These are phyloP conservation scores for Dolomedes plantarius DNA, from an alignment of 2,888 invertebrate genomes.

Conservation along the genomic window DNA sequence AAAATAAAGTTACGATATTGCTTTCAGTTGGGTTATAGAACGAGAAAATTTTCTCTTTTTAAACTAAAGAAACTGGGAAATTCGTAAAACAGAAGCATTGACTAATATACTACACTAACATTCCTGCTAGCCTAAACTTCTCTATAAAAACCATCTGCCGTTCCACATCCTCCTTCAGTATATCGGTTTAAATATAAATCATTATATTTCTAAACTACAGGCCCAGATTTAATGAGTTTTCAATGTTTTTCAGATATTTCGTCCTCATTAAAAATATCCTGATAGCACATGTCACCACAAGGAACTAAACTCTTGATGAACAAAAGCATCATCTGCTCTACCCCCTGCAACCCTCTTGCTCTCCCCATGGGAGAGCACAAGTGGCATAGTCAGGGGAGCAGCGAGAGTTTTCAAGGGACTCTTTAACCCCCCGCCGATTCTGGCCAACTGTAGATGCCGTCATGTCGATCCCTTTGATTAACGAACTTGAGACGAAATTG, in stretches of 20 bases:
- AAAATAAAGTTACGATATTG: no score
- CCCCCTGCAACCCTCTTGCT: constrained; percentile 22
- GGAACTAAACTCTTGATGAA: background rate
- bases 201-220: no score
- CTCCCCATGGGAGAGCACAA: constrained; percentile 33
- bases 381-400: constrained; percentile 23
- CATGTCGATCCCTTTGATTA: constrained; percentile 46
- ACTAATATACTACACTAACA: no score
- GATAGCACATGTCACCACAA: background rate
- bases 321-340: background rate
- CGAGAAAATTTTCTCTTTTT: no score
- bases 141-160: no score
- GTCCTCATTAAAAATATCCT: background rate
- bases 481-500: constrained; percentile 25
- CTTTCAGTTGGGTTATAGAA: no score
- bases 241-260: background rate
- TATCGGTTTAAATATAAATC: no score
- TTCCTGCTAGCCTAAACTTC: no score
- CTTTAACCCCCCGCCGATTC: constrained; percentile 20
- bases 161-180: no score
- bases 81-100: no score
- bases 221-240: background rate
- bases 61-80: no score
- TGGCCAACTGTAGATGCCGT: constrained; percentile 12
- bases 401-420: background rate